Evolutionary conservation across 2,113 vertebrate species (phyloP).

Genomic region (Riparia riparia): DNA sequence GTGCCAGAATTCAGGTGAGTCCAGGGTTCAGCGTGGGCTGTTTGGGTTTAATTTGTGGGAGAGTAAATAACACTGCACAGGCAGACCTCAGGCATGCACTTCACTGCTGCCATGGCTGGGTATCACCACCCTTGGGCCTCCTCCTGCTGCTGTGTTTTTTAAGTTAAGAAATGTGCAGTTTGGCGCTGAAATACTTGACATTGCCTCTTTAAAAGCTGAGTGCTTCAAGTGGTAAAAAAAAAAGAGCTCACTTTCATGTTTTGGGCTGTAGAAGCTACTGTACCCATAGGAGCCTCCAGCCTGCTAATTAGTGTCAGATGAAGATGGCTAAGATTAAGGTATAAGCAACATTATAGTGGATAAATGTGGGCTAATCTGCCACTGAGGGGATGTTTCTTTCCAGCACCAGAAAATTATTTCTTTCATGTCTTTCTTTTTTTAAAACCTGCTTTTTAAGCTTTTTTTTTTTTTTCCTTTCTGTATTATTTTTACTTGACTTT

Average conservation of each 20-base stretch:
- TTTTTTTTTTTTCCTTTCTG: not conserved
- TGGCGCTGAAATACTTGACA: not conserved
- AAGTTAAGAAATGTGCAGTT: not conserved
- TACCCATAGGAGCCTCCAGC: slow-evolving; percentile 45
- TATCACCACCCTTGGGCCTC: not conserved
- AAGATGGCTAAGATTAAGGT: slow-evolving; percentile 59
- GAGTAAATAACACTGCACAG: not conserved
- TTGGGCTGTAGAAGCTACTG: not conserved
- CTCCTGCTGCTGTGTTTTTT: not conserved
- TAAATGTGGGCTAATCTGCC: slow-evolving; percentile 57
- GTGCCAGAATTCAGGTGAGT: not conserved
- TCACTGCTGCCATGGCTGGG: not conserved
- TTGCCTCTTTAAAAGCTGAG: slow-evolving; percentile 28
- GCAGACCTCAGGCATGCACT: not conserved
- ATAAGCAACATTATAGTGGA: slow-evolving; percentile 38
- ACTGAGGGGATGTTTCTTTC: slow-evolving; percentile 28
- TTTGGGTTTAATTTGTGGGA: not conserved
- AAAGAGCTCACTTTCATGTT: slow-evolving; percentile 44
- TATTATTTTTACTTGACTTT: not conserved
- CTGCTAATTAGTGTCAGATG: slow-evolving; percentile 63
- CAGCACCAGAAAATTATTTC: slow-evolving; percentile 4
- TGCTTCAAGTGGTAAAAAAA: not conserved
- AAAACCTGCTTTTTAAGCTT: not conserved
- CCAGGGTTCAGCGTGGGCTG: not conserved
- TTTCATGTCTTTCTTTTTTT: not conserved